Conservation (phyloP, 1,140 invertebrate genomes). For the Bilobella aurantiaca region DNA sequence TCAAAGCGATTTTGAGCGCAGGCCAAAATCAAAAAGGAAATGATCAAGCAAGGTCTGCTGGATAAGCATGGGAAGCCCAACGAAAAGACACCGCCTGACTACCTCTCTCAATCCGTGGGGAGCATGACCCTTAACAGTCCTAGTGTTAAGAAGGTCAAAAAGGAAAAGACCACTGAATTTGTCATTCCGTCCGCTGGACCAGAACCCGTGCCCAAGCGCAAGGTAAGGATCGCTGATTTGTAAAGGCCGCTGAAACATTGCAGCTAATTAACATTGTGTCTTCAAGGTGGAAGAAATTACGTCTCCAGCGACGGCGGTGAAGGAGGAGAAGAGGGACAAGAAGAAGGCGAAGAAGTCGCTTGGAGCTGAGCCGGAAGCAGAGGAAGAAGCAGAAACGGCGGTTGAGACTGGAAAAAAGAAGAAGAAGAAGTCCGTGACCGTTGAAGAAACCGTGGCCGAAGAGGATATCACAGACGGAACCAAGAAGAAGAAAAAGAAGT, state of each 20-base stretch:
- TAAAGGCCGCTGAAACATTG: neutral
- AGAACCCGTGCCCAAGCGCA: slow-evolving; percentile 16
- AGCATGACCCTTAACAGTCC: slow-evolving; percentile 26
- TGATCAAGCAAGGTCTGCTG: slow-evolving; percentile 82
- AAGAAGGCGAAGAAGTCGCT: slow-evolving; percentile 37
- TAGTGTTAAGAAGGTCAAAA: neutral
- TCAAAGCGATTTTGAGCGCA: slow-evolving; percentile 30
- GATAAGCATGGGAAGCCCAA: slow-evolving; percentile 96
- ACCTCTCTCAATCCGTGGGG: slow-evolving; percentile 50
- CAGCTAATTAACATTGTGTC: neutral
- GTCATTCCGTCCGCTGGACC: slow-evolving; percentile 33
- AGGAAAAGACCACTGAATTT: neutral
- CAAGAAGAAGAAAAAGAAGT: slow-evolving; percentile 38
- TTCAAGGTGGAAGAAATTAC: slow-evolving; percentile 13
- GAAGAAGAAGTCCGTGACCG: slow-evolving; percentile 14
- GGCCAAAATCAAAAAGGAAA: slow-evolving; percentile 79
- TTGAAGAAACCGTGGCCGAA: slow-evolving; percentile 35
- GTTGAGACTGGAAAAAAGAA: slow-evolving; percentile 11
- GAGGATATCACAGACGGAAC: slow-evolving; percentile 40
- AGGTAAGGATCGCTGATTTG: slow-evolving; percentile 14
- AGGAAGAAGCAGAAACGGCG: slow-evolving; percentile 13
- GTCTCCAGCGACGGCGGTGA: slow-evolving; percentile 6
- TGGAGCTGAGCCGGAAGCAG: slow-evolving; percentile 14
- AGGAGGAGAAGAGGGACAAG: slow-evolving; percentile 30
- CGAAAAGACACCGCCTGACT: slow-evolving; percentile 87